phyloP scores from a whole-genome alignment of 2,797 vertebrate species.

The Brachyrhaphis roseni region DNA sequence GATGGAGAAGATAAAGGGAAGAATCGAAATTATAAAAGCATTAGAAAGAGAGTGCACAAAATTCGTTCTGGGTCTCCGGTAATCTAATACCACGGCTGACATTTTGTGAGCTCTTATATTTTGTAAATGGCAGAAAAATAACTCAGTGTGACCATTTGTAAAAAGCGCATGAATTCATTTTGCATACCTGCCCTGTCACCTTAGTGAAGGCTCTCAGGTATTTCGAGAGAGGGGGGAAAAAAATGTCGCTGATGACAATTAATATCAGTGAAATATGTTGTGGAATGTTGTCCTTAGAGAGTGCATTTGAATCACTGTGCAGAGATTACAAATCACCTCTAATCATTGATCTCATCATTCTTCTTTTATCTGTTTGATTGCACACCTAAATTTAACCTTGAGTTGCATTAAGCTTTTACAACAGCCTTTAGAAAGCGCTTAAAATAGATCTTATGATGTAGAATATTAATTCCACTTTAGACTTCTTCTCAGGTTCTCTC shows the following conservation, averaged over 20 bases:
- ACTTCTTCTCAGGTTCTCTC: slow-evolving; percentile 33
- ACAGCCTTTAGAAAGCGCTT: slow-evolving; percentile 9
- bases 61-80: slow-evolving; percentile 70
- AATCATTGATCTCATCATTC: slow-evolving; percentile 40
- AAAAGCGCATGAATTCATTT: slow-evolving; percentile 72
- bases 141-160: slow-evolving; percentile 54
- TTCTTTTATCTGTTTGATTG: slow-evolving; percentile 46
- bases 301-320: slow-evolving; percentile 29
- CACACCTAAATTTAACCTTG: slow-evolving; percentile 38
- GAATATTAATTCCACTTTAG: slow-evolving; percentile 34
- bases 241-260: slow-evolving; percentile 60
- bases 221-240: slow-evolving; percentile 6
- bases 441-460: slow-evolving; percentile 31
- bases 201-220: slow-evolving; percentile 57
- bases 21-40: slow-evolving; percentile 59
- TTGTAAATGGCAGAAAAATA: slow-evolving; percentile 69
- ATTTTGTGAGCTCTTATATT: slow-evolving; percentile 74
- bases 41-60: slow-evolving; percentile 68
- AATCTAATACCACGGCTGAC: slow-evolving; percentile 78
- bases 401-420: slow-evolving; percentile 32
- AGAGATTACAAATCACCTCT: slow-evolving; percentile 42
- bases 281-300: slow-evolving; percentile 22
- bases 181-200: slow-evolving; percentile 65
- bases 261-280: slow-evolving; percentile 49
- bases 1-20: slow-evolving; percentile 64